A percentile compares a stretch with the other conserved stretches of the same genome.
Evolutionary conservation across 2,113 vertebrate species (phyloP).

Genomic region (Monopterus albus): DNA sequence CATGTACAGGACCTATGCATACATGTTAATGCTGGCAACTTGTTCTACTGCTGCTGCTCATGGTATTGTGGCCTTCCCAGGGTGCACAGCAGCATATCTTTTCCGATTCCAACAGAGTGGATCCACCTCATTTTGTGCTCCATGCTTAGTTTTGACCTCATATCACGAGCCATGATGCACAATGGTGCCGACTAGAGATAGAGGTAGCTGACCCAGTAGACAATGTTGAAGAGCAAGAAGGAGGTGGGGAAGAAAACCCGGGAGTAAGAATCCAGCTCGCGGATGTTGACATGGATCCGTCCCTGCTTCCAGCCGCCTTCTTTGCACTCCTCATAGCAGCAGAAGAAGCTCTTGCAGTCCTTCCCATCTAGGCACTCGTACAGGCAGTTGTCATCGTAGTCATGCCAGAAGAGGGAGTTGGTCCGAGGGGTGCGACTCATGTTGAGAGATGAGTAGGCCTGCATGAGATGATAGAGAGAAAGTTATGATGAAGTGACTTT

Average conservation of each 20-base stretch:
- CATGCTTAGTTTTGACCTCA: conserved; percentile 31
- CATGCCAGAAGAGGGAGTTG: conserved; percentile 94
- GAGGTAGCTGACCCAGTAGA: conserved; percentile 98
- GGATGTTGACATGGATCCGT: conserved; percentile 92
- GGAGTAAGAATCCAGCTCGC: conserved; percentile 94
- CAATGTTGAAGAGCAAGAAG: conserved; percentile 96
- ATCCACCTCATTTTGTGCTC: conserved; percentile 25
- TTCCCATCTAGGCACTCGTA: conserved; percentile 97
- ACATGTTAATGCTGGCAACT: conserved; percentile 22
- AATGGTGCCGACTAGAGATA: conserved; percentile 87
- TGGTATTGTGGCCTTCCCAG: conserved; percentile 6
- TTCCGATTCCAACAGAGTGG: conserved; percentile 6
- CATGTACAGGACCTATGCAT: conserved; percentile 1
- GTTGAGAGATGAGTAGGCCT: conserved; percentile 93
- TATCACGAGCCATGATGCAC: conserved; percentile 19
- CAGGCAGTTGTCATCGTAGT: conserved; percentile 92
- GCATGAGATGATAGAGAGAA: conserved; percentile 28
- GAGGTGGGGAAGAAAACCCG: conserved; percentile 97
- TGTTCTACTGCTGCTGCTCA: conserved; percentile 26
- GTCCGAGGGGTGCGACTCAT: conserved; percentile 83
- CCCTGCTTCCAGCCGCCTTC: conserved; percentile 93
- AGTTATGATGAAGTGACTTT: neutral
- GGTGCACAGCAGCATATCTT: no score
- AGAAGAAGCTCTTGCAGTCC: conserved; percentile 98
- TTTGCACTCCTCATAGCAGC: conserved; percentile 95